Base-by-base conservation (phyloP, 2,888 invertebrate species). In the Erebia aethiops region DNA sequence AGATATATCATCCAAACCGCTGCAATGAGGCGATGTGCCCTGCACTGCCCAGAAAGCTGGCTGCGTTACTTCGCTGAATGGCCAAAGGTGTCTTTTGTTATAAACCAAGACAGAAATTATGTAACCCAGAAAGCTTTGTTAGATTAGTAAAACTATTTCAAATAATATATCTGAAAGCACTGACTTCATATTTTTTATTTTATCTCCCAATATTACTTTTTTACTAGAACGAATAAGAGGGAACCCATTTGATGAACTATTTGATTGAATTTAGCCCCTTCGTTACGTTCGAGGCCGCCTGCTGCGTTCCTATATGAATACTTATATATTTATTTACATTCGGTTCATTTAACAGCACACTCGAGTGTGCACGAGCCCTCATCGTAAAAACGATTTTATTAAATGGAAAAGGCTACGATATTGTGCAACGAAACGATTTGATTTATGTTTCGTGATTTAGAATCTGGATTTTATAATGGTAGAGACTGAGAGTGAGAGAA, bases 241-340 rank as follows among this genome's bases (percentile, higher is more conserved):
- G 65, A 78, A 78, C 78, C 26, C 82, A 84, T 84, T 87, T 86
- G 82, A 81, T 79, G 78, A 80, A 78, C 74, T 79, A 80, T 84
- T 87, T 82, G 86, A 91, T 92, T 90, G 86, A 89, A 91, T 87
- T 82, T 78, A 82, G 83, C 88, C 91, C 91, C 90, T 85, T 83
- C 80, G 79, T 81, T 77, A 78, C 72, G 62, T 69, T 35, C 73
- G 75, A 76, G 82, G 79, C 83, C 87, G 78, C 92, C 90, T 81
- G 91, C 89, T 88, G 92, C 71, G 89, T 79, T 77, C 75, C 81
- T 86, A 83, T 88, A 87, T 88, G 87, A 87, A 85, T 87, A 88
- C 89, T 89, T 88, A 90, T 88, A 90, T 92, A 92, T 93, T 93
- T 93, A 93, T 93, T 93, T 92, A 92, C 91, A 90, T 85, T 88